Conservation (phyloP, 2,888 invertebrate species). For the Sipha maydis region DNA sequence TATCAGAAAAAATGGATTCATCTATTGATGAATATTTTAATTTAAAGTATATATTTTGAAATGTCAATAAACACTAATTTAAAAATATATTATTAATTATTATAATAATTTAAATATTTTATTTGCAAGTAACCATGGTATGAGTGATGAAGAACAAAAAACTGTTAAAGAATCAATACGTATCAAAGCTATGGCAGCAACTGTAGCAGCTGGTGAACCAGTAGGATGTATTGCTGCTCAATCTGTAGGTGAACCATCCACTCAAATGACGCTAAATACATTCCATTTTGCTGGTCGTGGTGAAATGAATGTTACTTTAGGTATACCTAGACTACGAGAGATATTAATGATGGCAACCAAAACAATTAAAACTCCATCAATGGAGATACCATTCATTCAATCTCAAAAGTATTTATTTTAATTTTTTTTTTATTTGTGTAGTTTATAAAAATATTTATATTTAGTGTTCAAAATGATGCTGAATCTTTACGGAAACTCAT, state of each 20-base stretch:
- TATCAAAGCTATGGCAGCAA: conserved; percentile 70
- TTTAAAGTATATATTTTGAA: conserved; percentile 67
- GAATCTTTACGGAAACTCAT: conserved; percentile 78
- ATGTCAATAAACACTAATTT: not conserved
- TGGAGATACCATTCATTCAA: conserved; percentile 87
- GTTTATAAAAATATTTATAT: conserved; percentile 28
- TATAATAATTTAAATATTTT: not conserved
- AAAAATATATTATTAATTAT: not conserved
- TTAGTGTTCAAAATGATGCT: conserved; percentile 71
- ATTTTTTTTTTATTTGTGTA: not conserved
- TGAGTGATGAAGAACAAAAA: conserved; percentile 38
- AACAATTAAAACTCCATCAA: conserved; percentile 94
- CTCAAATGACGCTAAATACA: conserved; percentile 99
- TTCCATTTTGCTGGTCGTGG: conserved; percentile 99
- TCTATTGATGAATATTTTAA: conserved; percentile 74
- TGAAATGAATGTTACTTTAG: conserved; percentile 99
- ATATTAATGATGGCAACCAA: conserved; percentile 95
- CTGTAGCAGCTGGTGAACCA: conserved; percentile 79
- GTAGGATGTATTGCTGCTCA: conserved; percentile 97
- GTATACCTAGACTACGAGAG: conserved; percentile 96
- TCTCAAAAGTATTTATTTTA: conserved; percentile 57
- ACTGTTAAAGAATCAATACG: conserved; percentile 65
- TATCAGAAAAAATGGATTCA: conserved; percentile 83
- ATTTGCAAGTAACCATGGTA: conserved; percentile 30
- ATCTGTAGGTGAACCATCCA: conserved; percentile 98